Evolutionary conservation across 2,797 vertebrate species (phyloP).

Genomic region (Malacoraja senta): DNA sequence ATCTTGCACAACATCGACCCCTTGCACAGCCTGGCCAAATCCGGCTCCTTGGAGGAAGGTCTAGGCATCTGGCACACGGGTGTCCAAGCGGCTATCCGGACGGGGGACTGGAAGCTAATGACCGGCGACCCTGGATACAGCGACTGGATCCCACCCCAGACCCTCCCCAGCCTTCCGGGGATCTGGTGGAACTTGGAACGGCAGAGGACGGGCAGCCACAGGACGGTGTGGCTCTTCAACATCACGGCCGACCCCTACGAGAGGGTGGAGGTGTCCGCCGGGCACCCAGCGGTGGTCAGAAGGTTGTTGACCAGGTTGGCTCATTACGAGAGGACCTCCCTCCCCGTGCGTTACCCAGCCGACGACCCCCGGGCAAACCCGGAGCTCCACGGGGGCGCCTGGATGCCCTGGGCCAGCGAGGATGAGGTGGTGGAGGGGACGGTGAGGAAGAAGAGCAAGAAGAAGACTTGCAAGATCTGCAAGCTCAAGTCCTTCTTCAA

Average conservation of each 20-base stretch:
- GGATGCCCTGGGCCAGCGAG: conserved; percentile 87
- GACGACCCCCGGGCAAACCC: conserved; percentile 86
- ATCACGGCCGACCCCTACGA: conserved; percentile 85
- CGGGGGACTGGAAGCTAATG: conserved; percentile 90
- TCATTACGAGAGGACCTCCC: conserved; percentile 81
- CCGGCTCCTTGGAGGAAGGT: conserved; percentile 77
- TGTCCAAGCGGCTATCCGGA: conserved; percentile 82
- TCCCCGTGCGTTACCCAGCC: conserved; percentile 85
- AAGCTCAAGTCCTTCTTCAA: conserved; percentile 83
- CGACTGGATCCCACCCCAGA: conserved; percentile 89
- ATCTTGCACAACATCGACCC: conserved; percentile 97
- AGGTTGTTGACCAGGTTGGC: conserved; percentile 74
- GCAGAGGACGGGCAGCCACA: conserved; percentile 62
- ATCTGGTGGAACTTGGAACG: conserved; percentile 93
- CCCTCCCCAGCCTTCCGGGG: conserved; percentile 77
- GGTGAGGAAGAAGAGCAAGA: conserved; percentile 63
- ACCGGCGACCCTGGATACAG: conserved; percentile 91
- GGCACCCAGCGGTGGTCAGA: conserved; percentile 79
- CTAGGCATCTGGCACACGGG: conserved; percentile 90
- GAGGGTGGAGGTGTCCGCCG: conserved; percentile 73
- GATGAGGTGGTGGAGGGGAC: conserved; percentile 65
- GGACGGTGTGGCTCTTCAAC: conserved; percentile 91
- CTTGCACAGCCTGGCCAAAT: conserved; percentile 76
- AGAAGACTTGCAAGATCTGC: conserved; percentile 80
- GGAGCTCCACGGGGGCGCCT: conserved; percentile 82